Base-by-base conservation (phyloP, 1,140 invertebrate species). In the Leptinotarsa defecta region DNA sequence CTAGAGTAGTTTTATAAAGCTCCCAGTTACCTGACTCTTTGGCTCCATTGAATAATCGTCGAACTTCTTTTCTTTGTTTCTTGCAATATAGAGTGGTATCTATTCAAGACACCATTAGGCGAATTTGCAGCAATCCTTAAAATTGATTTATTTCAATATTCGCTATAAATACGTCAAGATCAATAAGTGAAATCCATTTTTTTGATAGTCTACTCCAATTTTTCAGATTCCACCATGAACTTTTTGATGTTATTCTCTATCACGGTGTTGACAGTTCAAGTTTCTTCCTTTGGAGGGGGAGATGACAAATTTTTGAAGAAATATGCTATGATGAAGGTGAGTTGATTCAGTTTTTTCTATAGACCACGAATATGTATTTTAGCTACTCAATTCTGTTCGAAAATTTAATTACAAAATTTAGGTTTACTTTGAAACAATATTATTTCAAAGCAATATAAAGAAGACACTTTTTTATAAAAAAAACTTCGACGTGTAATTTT, bases 251-350 rank as follows among this genome's bases (percentile, higher is more conserved):
- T 15, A 43, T 13, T 69, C 13, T 11, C 27, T 5, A 22, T 24
- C 4, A 8, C 20, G 13, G 20, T 57, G 5, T 73, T 49, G 34
- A 3, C 70, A 3, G 22, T 62, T 1, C 64, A 73, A 34, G 84
- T 84, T 13, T 78, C 81, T n/a, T 85, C 84, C 6, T 83, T 88
- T 68, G 88, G 87, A 11, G 87, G 87, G 77, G 88, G 87, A 67
- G 90, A 91, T 82, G 90, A 91, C 79, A 87, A 86, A 81, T 91
- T 91, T 79, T 87, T 91, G 68, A 91, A 91, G 79, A 90, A 91
- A 85, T 91, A 91, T 76, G 90, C 90, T 3, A 90, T 91, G 89
- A 90, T 91, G 89, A 91, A 91, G 87, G 90, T 91, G 85, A 85
- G 80, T 74, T 68, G 15, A 67, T 68, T 49, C 19, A n/a, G 2